A percentile compares a stretch with the other conserved stretches of the same genome.
Evolutionary conservation across 2,888 invertebrate species (phyloP).

Genomic region (Pammene fasciana): DNA sequence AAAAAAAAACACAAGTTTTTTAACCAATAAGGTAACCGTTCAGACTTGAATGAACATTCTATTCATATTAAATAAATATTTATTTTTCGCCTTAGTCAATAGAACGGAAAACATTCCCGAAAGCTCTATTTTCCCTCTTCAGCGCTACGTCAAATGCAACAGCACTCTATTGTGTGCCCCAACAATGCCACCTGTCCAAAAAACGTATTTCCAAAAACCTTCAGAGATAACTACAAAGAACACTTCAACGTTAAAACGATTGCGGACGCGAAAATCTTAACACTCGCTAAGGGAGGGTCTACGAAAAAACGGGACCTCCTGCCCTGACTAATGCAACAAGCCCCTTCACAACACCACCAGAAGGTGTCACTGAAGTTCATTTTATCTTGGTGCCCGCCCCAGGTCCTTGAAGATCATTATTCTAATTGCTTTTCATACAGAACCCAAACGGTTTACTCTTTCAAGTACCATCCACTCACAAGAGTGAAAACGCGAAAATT

Average conservation of each 20-base stretch:
- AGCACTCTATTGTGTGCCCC: conserved; percentile 34
- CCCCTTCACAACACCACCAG: neutral
- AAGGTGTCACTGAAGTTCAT: conserved; percentile 42
- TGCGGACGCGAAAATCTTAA: conserved; percentile 60
- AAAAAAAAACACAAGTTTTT: neutral
- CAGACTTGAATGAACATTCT: neutral
- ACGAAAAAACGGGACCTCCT: conserved; percentile 45
- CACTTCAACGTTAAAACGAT: conserved; percentile 71
- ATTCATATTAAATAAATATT: conserved; percentile 11
- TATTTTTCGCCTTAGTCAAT: conserved; percentile 23
- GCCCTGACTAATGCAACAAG: conserved; percentile 16
- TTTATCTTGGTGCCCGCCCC: conserved; percentile 49
- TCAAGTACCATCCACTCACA: conserved; percentile 70
- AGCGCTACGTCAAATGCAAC: conserved; percentile 37
- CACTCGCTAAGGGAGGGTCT: conserved; percentile 50
- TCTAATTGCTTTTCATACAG: conserved; percentile 72
- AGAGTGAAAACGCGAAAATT: conserved; percentile 73
- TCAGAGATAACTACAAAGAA: conserved; percentile 55
- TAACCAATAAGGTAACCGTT: neutral
- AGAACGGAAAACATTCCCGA: conserved; percentile 22
- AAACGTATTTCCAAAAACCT: conserved; percentile 52
- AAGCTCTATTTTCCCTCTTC: conserved; percentile 23
- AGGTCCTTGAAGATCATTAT: conserved; percentile 77
- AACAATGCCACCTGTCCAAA: conserved; percentile 50
- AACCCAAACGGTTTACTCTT: conserved; percentile 69